Evolutionary conservation across 2,113 vertebrate species (phyloP), one percentile per base, ranked within the genome.

Genomic region (Halcyon senegalensis): DNA sequence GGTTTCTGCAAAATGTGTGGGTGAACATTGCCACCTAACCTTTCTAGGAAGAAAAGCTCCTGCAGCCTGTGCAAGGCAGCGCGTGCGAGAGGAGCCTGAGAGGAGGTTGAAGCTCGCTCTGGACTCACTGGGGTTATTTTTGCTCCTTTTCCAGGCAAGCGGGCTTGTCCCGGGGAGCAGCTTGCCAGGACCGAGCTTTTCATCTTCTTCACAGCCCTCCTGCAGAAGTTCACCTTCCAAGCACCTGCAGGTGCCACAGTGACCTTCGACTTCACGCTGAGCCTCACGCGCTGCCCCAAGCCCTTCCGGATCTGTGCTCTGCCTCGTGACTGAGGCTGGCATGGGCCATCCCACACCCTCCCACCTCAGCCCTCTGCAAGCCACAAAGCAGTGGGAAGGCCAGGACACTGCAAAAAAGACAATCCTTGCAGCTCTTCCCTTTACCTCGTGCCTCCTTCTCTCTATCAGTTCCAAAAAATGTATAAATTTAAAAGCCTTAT

Each of bases 151-250:
- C 30, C 97, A 99, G 98, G 98, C n/a, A 98, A 97, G 58, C 93
- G 98, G 56, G 97, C 96, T 5, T 98, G 98, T 93, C 96, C 98
- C 0, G 98, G 98, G 21, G 98, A 99, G 92, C 97, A 98, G 58
- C 96, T 99, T 0, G 98, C 98, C 16, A 97, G 97, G 81, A 98
- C 96, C 16, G 98, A 99, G 95, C 95, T 99, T 50, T 99, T 99
- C 95, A 95, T 99, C 66, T 99, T 99, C 93, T 97, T 98, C 17
- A 90, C 98, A 23, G 89, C 83, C 75, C 97, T 98, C 66, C 92
- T 98, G 60, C 98, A 98, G 95, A 98, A 96, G 64, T 98, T 98
- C 94, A 39, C 59, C 31, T 98, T 99, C 92, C 98, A 66, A 35
- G 96, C 91, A 0, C 84, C 97, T 0, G 90, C 94, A 1, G 97